phyloP scores from a whole-genome alignment of 2,113 vertebrate species.

The Strix aluco region DNA sequence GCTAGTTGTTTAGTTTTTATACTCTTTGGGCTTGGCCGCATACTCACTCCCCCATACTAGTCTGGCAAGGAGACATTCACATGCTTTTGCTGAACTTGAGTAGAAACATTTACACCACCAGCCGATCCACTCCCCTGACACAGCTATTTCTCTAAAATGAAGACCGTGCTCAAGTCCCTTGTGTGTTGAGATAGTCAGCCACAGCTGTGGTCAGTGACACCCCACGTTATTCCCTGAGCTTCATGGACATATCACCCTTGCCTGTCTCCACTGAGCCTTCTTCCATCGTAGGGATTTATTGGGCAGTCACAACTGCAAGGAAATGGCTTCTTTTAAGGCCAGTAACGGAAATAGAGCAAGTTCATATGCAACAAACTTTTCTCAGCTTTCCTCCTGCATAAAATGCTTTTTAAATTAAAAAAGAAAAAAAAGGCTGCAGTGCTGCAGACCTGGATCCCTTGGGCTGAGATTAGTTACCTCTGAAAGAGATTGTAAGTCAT shows the following conservation, averaged over 20 bases:
- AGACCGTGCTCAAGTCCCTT: not conserved
- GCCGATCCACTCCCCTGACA: not conserved
- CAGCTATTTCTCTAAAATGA: not conserved
- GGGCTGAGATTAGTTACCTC: not conserved
- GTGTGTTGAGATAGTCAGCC: not conserved
- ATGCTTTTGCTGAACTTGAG: not conserved
- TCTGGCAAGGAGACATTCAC: not conserved
- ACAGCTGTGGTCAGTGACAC: not conserved
- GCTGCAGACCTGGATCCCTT: not conserved
- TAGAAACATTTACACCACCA: not conserved
- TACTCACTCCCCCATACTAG: not conserved
- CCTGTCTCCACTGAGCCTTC: not conserved
- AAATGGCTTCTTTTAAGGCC: not conserved
- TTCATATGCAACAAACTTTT: not conserved
- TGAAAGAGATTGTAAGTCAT: not conserved
- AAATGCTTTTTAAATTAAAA: not conserved
- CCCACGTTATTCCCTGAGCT: not conserved
- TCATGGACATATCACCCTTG: no score
- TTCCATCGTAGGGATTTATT: not conserved
- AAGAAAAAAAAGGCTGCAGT: not conserved
- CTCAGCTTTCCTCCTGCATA: not conserved
- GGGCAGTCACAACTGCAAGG: not conserved
- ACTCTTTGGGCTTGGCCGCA: not conserved
- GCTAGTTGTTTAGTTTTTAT: not conserved
- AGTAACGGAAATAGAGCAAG: not conserved